Conservation (phyloP, 1,140 invertebrate species). For the Drosophila serrata region DNA sequence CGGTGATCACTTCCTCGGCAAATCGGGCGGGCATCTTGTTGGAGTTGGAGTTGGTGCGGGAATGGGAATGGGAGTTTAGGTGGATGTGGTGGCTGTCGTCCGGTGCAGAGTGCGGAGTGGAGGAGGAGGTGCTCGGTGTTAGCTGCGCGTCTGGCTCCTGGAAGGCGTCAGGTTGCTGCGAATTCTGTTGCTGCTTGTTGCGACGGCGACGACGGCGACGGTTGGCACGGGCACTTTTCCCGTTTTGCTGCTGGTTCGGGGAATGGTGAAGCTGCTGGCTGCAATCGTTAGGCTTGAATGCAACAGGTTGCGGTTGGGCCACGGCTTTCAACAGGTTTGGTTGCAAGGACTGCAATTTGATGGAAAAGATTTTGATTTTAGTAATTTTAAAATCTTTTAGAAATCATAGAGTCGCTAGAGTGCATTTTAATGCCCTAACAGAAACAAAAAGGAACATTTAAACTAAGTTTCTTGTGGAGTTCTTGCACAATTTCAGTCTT, state of each 20-base stretch:
- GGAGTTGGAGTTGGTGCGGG: slow-evolving; percentile 4
- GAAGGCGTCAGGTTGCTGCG: slow-evolving; percentile 71
- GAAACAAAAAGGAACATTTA: no score
- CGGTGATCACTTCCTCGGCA: slow-evolving; percentile 79
- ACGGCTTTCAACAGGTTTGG: slow-evolving; percentile 69
- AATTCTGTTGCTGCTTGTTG: slow-evolving; percentile 77
- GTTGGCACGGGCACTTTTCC: slow-evolving; percentile 68
- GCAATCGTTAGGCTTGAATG: slow-evolving; percentile 51
- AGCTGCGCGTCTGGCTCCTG: slow-evolving; percentile 60
- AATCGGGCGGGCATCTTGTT: slow-evolving; percentile 84
- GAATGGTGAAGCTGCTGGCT: slow-evolving; percentile 41
- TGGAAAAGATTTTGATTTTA: not conserved
- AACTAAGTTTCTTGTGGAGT: not conserved
- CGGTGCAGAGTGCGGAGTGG: slow-evolving; percentile 39
- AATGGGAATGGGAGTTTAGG: slow-evolving; percentile 25
- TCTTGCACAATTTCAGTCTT: not conserved
- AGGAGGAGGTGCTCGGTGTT: slow-evolving; percentile 71
- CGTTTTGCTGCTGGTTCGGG: slow-evolving; percentile 62
- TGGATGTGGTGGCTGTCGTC: slow-evolving; percentile 27
- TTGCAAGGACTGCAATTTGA: slow-evolving; percentile 34
- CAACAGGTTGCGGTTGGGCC: slow-evolving; percentile 71
- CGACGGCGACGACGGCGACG: slow-evolving; percentile 77
- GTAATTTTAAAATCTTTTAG: not conserved
- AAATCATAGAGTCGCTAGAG: no score
- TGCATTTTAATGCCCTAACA: no score